Evolutionary conservation across 2,888 invertebrate species (phyloP).

Genomic region (Synanthedon andrenaeformis): DNA sequence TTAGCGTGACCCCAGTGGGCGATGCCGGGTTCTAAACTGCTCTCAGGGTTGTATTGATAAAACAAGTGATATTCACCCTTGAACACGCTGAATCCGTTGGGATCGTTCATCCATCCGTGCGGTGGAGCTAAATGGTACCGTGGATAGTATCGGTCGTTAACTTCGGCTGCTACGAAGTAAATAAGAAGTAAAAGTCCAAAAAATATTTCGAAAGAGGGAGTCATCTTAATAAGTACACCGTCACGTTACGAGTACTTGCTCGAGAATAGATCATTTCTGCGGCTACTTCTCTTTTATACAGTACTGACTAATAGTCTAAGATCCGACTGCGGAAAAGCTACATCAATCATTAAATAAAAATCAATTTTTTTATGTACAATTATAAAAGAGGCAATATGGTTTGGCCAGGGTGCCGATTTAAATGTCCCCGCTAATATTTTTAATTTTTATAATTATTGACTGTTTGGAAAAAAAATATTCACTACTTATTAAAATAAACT

Average conservation of each 20-base stretch:
- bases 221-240: background rate
- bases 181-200: background rate
- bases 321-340: no score
- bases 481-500: no score
- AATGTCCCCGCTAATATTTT: no score
- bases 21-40: slow-evolving; percentile 32
- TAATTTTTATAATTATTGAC: no score
- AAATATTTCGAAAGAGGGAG: background rate
- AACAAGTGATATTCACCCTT: slow-evolving; percentile 54
- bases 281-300: background rate
- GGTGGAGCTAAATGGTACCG: slow-evolving; percentile 42
- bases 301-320: background rate
- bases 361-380: no score
- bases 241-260: background rate
- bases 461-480: no score
- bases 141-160: slow-evolving; percentile 29
- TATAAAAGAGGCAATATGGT: no score
- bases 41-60: slow-evolving; percentile 59
- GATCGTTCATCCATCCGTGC: slow-evolving; percentile 67
- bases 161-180: background rate
- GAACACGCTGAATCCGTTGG: slow-evolving; percentile 59
- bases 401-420: no score
- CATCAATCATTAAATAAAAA: no score
- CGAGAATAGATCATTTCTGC: background rate
- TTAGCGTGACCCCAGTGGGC: slow-evolving; percentile 67